These are phyloP conservation scores for Hirudo medicinalis DNA, from an alignment of 1,140 invertebrate species.

Conservation along the genomic window DNA sequence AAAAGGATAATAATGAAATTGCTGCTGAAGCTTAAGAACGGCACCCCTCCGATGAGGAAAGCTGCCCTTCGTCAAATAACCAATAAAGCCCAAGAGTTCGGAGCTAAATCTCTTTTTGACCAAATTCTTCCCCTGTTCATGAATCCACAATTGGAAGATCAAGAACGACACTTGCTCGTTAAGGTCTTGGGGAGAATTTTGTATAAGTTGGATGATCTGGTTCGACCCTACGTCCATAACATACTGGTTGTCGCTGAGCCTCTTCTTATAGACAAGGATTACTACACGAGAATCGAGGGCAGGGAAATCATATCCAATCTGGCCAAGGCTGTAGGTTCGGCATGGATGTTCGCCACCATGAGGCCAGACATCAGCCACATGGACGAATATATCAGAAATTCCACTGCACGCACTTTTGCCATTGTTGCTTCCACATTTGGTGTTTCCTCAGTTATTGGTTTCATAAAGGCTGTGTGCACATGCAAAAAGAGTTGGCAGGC, in stretches of 20 bases:
- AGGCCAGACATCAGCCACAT: constrained; percentile 99
- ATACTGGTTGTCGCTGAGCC: constrained; percentile 98
- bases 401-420: constrained; percentile 94
- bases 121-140: constrained; percentile 95
- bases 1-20: constrained; percentile 98
- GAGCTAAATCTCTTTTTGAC: constrained; percentile 94
- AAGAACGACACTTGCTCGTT: constrained; percentile 95
- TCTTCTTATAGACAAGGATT: constrained; percentile 96
- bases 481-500: constrained; percentile 99
- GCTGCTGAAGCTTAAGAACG: constrained; percentile 96
- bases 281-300: constrained; percentile 97
- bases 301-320: constrained; percentile 98
- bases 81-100: constrained; percentile 94
- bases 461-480: constrained; percentile 95
- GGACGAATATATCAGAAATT: constrained; percentile 98
- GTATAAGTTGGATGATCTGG: constrained; percentile 96
- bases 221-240: constrained; percentile 97
- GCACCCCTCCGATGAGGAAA: constrained; percentile 98
- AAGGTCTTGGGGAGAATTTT: constrained; percentile 98
- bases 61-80: constrained; percentile 90
- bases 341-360: constrained; percentile 99
- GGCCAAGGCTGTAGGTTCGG: constrained; percentile 94
- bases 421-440: constrained; percentile 96
- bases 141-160: constrained; percentile 97
- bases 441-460: constrained; percentile 90